Evolutionary conservation across 2,113 vertebrate species (phyloP).

Genomic region (Heteronetta atricapilla): DNA sequence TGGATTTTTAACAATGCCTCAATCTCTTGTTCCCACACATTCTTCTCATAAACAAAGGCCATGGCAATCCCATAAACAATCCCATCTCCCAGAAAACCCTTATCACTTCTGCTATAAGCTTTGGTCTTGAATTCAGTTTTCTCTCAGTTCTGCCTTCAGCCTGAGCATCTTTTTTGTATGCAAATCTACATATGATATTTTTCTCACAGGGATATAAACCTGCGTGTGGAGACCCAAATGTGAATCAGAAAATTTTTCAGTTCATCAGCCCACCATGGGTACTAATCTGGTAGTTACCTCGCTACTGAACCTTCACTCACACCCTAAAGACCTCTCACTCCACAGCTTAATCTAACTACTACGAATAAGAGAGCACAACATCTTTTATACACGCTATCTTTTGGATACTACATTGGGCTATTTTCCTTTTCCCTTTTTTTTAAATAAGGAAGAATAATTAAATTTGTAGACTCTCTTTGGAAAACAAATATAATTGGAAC

Average conservation of each 20-base stretch:
- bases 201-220: not conserved
- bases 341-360: not conserved
- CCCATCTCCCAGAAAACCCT: not conserved
- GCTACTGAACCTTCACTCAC: not conserved
- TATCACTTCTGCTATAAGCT: not conserved
- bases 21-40: not conserved
- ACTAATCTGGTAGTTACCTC: not conserved
- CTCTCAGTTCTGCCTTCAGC: not conserved
- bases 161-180: not conserved
- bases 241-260: not conserved
- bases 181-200: not conserved
- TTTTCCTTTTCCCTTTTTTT: not conserved
- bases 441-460: not conserved
- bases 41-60: not conserved
- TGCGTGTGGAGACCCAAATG: not conserved
- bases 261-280: not conserved
- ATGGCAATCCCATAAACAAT: not conserved
- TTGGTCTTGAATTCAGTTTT: not conserved
- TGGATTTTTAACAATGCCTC: not conserved
- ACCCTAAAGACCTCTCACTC: not conserved
- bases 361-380: not conserved
- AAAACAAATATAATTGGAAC: slow-evolving; percentile 25
- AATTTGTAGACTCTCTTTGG: not conserved
- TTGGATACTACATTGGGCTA: not conserved
- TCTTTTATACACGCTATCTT: not conserved